A percentile compares a stretch with the other conserved stretches of the same genome.
These are phyloP conservation scores for Xestoiulus laeticollis DNA, from an alignment of 2,888 invertebrate species.

Conservation along the genomic window DNA sequence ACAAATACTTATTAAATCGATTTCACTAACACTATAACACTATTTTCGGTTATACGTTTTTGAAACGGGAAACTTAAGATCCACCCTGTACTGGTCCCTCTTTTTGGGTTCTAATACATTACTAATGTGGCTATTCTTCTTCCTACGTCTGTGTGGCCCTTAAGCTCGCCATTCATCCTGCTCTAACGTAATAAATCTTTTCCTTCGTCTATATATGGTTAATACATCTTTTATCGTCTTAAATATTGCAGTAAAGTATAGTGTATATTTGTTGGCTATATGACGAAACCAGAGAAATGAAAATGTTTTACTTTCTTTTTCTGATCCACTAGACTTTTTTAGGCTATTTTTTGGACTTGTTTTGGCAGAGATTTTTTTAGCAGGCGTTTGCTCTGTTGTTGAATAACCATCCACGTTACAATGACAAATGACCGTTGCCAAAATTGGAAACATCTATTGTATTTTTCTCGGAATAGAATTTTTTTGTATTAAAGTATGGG, in stretches of 20 bases:
- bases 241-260: not conserved
- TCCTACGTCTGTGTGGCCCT: not conserved
- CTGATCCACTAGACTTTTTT: not conserved
- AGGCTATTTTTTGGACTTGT: not conserved
- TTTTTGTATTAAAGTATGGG: not conserved
- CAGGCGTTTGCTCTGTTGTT: not conserved
- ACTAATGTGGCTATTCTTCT: not conserved
- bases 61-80: no score
- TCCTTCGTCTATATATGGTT: conserved; percentile 27
- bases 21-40: no score
- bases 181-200: conserved; percentile 21
- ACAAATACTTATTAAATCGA: no score
- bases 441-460: not conserved
- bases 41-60: no score
- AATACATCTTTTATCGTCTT: conserved; percentile 28
- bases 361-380: not conserved
- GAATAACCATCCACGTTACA: not conserved
- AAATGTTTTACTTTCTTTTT: not conserved
- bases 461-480: not conserved
- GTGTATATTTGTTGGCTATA: not conserved
- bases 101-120: not conserved
- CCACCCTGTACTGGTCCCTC: conserved; percentile 13
- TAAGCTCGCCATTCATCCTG: conserved; percentile 23
- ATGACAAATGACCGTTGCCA: conserved; percentile 37
- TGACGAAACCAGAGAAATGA: not conserved